These are phyloP conservation scores for Lanius collurio DNA, from an alignment of 2,113 vertebrate species.

Conservation along the genomic window DNA sequence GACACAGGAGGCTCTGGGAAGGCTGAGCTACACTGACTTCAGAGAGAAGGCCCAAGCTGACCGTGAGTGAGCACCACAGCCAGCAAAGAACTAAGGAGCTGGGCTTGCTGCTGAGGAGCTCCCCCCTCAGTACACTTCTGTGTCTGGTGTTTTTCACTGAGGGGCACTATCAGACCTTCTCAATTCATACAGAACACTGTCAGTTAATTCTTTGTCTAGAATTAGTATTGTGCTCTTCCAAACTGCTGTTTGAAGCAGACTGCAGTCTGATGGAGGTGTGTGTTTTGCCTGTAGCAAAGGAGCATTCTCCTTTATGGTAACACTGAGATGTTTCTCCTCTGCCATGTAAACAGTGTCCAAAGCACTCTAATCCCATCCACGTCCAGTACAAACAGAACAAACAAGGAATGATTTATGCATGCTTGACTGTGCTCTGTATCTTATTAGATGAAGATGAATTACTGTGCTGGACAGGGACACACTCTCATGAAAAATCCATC, in stretches of 20 bases:
- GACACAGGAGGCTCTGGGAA: background rate
- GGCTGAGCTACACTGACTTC: background rate
- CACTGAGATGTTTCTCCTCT: background rate
- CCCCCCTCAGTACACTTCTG: background rate
- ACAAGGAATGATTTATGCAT: conserved; percentile 30
- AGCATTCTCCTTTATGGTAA: background rate
- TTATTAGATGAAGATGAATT: conserved; percentile 43
- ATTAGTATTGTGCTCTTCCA: background rate
- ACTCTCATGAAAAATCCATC: conserved; percentile 18
- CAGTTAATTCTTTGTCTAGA: background rate
- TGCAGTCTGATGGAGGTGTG: background rate
- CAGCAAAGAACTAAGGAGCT: background rate
- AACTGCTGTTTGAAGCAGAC: background rate
- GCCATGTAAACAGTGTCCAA: background rate
- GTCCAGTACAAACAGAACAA: background rate
- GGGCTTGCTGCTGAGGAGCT: background rate
- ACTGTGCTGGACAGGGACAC: background rate
- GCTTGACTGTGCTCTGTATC: background rate
- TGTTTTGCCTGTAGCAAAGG: background rate
- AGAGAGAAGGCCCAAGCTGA: background rate
- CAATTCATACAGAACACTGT: background rate
- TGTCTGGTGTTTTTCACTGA: background rate
- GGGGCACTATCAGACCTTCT: background rate
- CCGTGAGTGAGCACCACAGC: background rate
- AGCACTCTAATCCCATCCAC: background rate